Conservation (phyloP, 2,888 invertebrate species). For the Crematogaster levior region DNA sequence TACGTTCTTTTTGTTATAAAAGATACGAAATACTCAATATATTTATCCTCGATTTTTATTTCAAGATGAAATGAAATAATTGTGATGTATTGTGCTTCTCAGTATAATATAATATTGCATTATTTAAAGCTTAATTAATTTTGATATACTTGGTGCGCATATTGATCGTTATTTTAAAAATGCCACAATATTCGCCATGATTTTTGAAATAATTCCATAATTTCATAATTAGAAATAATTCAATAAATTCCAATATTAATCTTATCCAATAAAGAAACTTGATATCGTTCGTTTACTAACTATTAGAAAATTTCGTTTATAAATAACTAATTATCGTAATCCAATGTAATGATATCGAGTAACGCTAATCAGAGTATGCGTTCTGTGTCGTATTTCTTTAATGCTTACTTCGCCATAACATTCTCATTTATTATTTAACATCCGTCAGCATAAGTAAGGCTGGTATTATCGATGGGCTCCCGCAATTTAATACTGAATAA, state of each 20-base stretch:
- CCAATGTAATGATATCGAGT: background rate
- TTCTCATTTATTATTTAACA: background rate
- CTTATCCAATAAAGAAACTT: background rate
- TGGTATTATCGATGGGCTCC: background rate
- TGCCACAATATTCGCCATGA: background rate
- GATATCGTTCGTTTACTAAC: background rate
- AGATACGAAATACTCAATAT: background rate
- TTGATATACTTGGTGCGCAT: too few relatives aligned
- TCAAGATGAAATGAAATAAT: background rate
- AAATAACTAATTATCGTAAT: background rate
- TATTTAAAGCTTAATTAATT: background rate
- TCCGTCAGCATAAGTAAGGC: background rate
- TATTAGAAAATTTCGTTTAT: background rate
- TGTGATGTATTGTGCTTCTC: too few relatives aligned
- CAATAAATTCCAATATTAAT: background rate
- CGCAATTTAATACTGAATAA: slow-evolving; percentile 14
- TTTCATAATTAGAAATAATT: too few relatives aligned
- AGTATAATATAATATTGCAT: background rate
- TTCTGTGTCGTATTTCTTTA: background rate
- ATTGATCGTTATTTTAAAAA: background rate
- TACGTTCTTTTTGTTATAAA: background rate
- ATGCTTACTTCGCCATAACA: slow-evolving; percentile 8
- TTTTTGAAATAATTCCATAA: slow-evolving; percentile 3
- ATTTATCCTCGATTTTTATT: background rate
- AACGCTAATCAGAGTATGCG: background rate